Conservation (phyloP, 2,888 invertebrate genomes). For the Muschampia plurimacula region DNA sequence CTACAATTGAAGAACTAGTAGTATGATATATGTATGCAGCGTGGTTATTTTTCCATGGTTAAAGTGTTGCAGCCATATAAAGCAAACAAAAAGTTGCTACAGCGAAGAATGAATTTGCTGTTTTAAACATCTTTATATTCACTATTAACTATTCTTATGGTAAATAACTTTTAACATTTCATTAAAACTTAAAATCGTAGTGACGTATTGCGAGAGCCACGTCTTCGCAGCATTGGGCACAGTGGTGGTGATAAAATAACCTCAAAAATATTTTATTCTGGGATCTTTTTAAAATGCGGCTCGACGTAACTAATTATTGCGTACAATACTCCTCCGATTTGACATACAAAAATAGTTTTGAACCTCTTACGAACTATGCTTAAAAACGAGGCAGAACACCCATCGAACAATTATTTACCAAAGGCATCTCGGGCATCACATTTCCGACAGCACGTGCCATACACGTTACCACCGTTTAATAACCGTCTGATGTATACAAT, state of each 20-base stretch:
- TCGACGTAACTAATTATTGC: constrained; percentile 10
- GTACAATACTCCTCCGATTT: constrained; percentile 2
- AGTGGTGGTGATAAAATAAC: constrained; percentile 2
- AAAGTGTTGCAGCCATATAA: background rate
- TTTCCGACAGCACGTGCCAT: constrained; percentile 1
- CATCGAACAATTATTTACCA: background rate
- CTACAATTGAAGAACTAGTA: background rate
- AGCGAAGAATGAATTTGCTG: background rate
- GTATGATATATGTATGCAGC: background rate
- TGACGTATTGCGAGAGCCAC: background rate
- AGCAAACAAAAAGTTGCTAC: background rate
- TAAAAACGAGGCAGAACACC: background rate
- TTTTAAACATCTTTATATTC: background rate
- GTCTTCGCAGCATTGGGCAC: background rate
- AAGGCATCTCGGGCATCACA: constrained; percentile 10
- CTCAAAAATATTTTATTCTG: constrained; percentile 21
- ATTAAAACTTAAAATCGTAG: background rate
- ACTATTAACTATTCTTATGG: background rate
- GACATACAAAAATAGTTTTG: constrained; percentile 27
- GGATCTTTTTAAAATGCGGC: constrained; percentile 10
- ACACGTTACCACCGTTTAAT: background rate
- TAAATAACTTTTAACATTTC: background rate
- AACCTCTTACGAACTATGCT: background rate
- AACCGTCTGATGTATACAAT: background rate
- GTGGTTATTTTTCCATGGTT: background rate